Conservation (phyloP, 2,797 vertebrate genomes). For the Uromys caudimaculatus region DNA sequence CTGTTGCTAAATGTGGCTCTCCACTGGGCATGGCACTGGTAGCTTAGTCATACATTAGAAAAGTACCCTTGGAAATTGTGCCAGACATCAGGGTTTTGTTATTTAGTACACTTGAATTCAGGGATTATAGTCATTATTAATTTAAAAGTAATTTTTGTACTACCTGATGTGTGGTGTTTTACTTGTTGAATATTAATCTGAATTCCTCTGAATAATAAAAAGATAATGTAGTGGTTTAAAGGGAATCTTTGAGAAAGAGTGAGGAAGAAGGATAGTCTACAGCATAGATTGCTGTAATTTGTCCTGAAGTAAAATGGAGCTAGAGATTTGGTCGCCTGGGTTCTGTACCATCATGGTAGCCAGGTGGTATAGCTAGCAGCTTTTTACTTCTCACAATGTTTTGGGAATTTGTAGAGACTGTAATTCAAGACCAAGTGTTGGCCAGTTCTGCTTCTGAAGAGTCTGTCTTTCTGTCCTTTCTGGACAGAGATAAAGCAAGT, state of each 20-base stretch:
- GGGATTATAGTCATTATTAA: neutral
- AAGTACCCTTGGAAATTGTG: slow-evolving; percentile 1
- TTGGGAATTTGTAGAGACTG: neutral
- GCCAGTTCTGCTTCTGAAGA: neutral
- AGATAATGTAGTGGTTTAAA: neutral
- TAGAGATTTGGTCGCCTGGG: neutral
- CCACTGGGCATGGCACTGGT: neutral
- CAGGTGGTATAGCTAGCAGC: neutral
- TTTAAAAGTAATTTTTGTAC: slow-evolving; percentile 26
- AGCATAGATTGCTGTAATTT: neutral
- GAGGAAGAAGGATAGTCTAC: neutral
- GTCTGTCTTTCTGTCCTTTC: neutral
- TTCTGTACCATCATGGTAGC: neutral
- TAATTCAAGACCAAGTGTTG: neutral
- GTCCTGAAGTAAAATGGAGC: slow-evolving; percentile 32
- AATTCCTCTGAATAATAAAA: neutral
- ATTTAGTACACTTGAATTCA: neutral
- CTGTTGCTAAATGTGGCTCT: neutral
- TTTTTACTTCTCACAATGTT: slow-evolving; percentile 13
- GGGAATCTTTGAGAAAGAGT: slow-evolving; percentile 6
- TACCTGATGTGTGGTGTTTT: neutral
- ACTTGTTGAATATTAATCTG: slow-evolving; percentile 8
- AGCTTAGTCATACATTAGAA: neutral
- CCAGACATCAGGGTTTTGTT: slow-evolving; percentile 20
- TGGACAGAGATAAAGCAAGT: neutral